Evolutionary conservation across 2,797 vertebrate species (phyloP), one percentile per base, ranked within the genome.

Genomic region (Chelmon rostratus): DNA sequence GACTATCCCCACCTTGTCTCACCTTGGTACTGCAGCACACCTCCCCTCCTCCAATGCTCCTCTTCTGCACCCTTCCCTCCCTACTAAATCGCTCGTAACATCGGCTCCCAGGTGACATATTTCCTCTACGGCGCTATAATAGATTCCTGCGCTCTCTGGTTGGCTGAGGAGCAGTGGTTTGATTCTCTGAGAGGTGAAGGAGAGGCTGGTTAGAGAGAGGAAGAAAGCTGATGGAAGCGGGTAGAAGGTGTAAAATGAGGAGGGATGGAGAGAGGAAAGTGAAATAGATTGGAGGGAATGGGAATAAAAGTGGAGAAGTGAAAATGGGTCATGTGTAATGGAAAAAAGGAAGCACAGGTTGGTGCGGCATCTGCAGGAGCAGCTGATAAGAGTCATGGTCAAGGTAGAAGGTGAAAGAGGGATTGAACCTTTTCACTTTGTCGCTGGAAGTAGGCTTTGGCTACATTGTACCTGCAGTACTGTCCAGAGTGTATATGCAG

Each of bases 1-100:
- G 90, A 68, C 94, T 94, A 95, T 93, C 86, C 88, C 88, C 94
- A 93, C 95, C 95, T 95, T 95, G 92, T 71, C 84, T 95, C 94
- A 95, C 95, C 95, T 96, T 95, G 92, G 73, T 86, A 73, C 90
- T 85, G 90, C 93, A 89, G 90, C 87, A 87, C 84, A 74, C 76
- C 49, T 64, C 72, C 61, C 78, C 69, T 76, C 69, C 52, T 71
- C 76, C 68, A 40, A 72, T 65, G 68, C 61, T 78, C 52, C 64
- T 83, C 57, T 63, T 50, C 46, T 68, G 52, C 82, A 64, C 37
- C 76, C 73, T 78, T 73, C 70, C 66, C 54, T 78, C 81, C 63
- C 61, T 37, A 71, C 86, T 88, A 90, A 88, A 89, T 91, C 62
- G 67, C 87, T 90, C 72, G n/a, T 73, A 86, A 86, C 88, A 78